Conservation (phyloP, 2,797 vertebrate species). For the Smutsia gigantea region DNA sequence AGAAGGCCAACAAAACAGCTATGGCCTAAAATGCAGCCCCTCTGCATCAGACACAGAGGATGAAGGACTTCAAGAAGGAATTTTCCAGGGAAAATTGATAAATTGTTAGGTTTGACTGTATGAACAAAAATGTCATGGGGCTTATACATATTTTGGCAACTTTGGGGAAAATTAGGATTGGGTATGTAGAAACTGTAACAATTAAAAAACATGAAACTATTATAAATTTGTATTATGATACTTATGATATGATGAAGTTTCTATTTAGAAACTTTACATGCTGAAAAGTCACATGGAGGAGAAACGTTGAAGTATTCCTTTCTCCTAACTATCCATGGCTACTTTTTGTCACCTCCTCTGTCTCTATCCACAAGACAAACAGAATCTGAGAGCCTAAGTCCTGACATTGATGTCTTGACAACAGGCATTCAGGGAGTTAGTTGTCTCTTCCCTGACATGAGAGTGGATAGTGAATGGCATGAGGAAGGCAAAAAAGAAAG, state of each 20-base stretch:
- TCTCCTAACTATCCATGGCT: background rate
- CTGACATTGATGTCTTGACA: background rate
- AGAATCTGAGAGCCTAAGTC: background rate
- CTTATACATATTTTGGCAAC: background rate
- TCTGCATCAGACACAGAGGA: background rate
- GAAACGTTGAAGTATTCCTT: background rate
- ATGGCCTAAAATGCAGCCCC: background rate
- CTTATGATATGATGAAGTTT: background rate
- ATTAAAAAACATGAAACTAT: background rate
- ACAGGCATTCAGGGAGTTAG: background rate
- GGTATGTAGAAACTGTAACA: background rate
- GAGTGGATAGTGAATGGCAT: background rate
- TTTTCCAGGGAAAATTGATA: background rate
- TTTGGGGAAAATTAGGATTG: background rate
- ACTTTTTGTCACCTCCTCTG: background rate
- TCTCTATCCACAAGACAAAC: background rate
- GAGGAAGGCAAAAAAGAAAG: background rate
- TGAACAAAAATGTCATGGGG: background rate
- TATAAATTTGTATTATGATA: background rate
- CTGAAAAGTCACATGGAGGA: background rate
- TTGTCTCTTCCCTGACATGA: background rate
- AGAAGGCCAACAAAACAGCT: background rate
- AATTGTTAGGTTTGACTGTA: background rate
- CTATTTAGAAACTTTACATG: background rate
- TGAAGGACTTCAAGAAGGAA: background rate